phyloP scores from a whole-genome alignment of 2,797 vertebrate species.

The Bovichtus variegatus region DNA sequence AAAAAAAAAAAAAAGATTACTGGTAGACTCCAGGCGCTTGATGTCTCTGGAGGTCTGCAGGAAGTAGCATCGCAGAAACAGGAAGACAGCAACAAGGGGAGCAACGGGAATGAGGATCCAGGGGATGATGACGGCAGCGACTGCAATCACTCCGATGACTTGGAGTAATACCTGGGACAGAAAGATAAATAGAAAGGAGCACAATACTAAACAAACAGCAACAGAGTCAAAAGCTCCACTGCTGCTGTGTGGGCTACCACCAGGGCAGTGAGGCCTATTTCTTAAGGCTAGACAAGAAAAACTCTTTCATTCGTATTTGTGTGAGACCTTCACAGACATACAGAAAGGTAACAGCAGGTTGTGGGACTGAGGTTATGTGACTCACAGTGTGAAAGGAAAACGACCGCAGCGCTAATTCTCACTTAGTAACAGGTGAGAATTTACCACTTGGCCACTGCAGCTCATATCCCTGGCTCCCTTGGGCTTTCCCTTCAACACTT shows the following conservation, averaged over 20 bases:
- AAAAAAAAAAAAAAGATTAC: slow-evolving; percentile 80
- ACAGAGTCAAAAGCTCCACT: slow-evolving; percentile 30
- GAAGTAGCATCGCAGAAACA: slow-evolving; percentile 88
- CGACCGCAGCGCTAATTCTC: slow-evolving; percentile 79
- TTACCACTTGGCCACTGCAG: slow-evolving; percentile 79
- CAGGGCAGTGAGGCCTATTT: slow-evolving; percentile 40
- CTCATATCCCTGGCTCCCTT: slow-evolving; percentile 73
- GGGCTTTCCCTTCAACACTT: slow-evolving; percentile 82
- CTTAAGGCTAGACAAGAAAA: slow-evolving; percentile 58
- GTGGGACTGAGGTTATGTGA: slow-evolving; percentile 74
- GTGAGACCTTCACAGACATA: slow-evolving; percentile 49
- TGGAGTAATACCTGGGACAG: slow-evolving; percentile 87
- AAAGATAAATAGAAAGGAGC: slow-evolving; percentile 32
- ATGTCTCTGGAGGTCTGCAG: slow-evolving; percentile 91
- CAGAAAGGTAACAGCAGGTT: slow-evolving; percentile 74
- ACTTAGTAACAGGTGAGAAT: slow-evolving; percentile 84
- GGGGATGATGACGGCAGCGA: slow-evolving; percentile 89
- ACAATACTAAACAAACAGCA: slow-evolving; percentile 38
- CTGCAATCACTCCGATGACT: slow-evolving; percentile 88
- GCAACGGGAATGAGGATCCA: slow-evolving; percentile 89
- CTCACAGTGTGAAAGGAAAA: slow-evolving; percentile 81
- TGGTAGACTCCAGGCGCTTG: slow-evolving; percentile 92
- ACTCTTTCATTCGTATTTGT: slow-evolving; percentile 69
- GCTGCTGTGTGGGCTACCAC: slow-evolving; percentile 50
- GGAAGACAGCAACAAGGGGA: slow-evolving; percentile 88